These are phyloP conservation scores for Apogon hyalosoma DNA, from an alignment of 2,797 vertebrate species.

Conservation along the genomic window DNA sequence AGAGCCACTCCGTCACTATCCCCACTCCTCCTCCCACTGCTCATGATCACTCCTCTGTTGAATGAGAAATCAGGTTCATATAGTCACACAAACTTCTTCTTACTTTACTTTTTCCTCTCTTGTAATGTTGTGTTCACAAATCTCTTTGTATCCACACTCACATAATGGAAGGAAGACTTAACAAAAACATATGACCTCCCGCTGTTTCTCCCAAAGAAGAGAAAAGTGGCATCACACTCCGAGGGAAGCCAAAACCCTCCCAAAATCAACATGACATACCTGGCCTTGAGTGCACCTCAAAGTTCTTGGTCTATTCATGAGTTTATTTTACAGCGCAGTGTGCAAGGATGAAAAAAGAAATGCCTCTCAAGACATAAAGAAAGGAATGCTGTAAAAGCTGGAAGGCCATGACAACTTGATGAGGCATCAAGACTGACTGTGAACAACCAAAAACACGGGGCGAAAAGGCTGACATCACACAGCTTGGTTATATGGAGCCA, in stretches of 20 bases:
- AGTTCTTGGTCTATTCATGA: slow-evolving; percentile 61
- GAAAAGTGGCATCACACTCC: slow-evolving; percentile 54
- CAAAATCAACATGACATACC: slow-evolving; percentile 62
- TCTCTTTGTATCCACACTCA: slow-evolving; percentile 53
- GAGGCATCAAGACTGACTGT: slow-evolving; percentile 65
- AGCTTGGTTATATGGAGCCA: slow-evolving; percentile 41
- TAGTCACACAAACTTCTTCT: slow-evolving; percentile 39
- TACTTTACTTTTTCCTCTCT: slow-evolving; percentile 24
- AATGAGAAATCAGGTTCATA: slow-evolving; percentile 58
- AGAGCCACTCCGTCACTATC: slow-evolving; percentile 62
- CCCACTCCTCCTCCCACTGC: slow-evolving; percentile 26
- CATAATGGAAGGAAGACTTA: slow-evolving; percentile 47
- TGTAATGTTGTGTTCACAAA: slow-evolving; percentile 21
- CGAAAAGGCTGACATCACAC: slow-evolving; percentile 62
- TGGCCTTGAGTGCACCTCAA: slow-evolving; percentile 62
- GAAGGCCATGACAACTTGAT: slow-evolving; percentile 67
- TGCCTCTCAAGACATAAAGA: slow-evolving; percentile 64
- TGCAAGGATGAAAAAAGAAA: slow-evolving; percentile 37
- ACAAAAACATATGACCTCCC: slow-evolving; percentile 48
- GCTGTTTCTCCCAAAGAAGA: slow-evolving; percentile 41
- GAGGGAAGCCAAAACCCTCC: slow-evolving; percentile 42
- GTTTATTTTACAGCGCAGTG: slow-evolving; percentile 56
- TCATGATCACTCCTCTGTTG: slow-evolving; percentile 68
- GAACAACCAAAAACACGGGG: slow-evolving; percentile 53
- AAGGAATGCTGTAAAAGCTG: slow-evolving; percentile 73